phyloP scores from a whole-genome alignment of 2,113 vertebrate genomes.

The Conger conger region DNA sequence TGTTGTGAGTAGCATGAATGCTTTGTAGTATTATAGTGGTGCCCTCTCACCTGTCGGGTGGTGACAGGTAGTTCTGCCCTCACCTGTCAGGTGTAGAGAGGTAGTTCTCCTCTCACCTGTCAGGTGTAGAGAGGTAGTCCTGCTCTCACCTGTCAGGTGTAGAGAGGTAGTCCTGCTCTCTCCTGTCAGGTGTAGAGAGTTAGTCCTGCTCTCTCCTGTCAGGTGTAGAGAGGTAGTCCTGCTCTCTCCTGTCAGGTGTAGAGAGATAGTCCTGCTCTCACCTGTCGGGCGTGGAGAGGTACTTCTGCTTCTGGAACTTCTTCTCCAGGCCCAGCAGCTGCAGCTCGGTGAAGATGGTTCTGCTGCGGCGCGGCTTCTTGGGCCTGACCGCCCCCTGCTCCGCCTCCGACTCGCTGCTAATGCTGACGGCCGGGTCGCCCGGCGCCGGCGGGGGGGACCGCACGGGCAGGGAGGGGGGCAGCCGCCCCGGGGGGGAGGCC shows the following conservation, averaged over 20 bases:
- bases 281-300: slow-evolving; percentile 97
- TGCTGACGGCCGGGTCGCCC: slow-evolving; percentile 73
- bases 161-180: slow-evolving; percentile 97
- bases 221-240: no score
- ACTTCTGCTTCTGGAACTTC: slow-evolving; percentile 99
- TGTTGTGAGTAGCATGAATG: background rate
- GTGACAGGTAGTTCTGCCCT: no score
- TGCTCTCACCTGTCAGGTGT: slow-evolving; percentile 90
- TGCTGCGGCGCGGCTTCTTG: slow-evolving; percentile 91
- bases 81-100: no score
- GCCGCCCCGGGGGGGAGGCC: slow-evolving; percentile 57
- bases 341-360: slow-evolving; percentile 96
- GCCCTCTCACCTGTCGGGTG: no score
- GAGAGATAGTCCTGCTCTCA: slow-evolving; percentile 53
- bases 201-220: no score
- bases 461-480: slow-evolving; percentile 63
- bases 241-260: no score
- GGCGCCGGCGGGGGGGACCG: slow-evolving; percentile 50
- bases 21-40: background rate
- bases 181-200: no score
- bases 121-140: background rate
- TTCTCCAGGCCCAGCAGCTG: slow-evolving; percentile 98
- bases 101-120: no score
- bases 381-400: slow-evolving; percentile 77
- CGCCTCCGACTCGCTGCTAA: slow-evolving; percentile 90